Base-by-base conservation (phyloP, 2,888 invertebrate genomes). In the Lasioglossum pauxillum region DNA sequence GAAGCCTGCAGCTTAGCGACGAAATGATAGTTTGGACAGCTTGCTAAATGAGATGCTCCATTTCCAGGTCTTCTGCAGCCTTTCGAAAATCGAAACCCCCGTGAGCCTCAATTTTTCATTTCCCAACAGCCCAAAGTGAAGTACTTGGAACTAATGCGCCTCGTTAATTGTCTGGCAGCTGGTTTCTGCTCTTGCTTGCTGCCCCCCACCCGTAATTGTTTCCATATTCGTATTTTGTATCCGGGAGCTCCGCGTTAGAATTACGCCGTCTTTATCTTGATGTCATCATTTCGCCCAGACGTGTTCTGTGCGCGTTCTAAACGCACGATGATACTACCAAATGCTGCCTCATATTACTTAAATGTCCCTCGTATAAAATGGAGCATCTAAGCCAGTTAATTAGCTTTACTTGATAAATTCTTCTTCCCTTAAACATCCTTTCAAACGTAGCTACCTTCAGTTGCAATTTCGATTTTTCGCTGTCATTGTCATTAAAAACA, bases 21-120 rank as follows among this genome's bases (percentile, higher is more conserved):
- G 89, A 91, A 92, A 94, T 92, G 93, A 94, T 93, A 93, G 93
- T 93, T 93, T 91, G 89, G 93, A 93, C 93, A 92, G 93, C 89
- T 93, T 90, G 90, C 89, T 92, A 92, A 93, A 92, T 93, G 92
- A 92, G 93, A 93, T 89, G 91, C 87, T 91, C 88, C 91, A 87
- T 88, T 91, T 87, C 87, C 89, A 87, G 85, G 83, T 91, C 87
- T 83, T 78, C 84, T 85, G 82, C 88, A 86, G 87, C 78, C 89
- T 84, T 78, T 84, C 89, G 89, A 91, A 91, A 90, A 90, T 91
- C 91, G 90, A 90, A 88, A 83, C 75, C 80, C 69, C 49, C 76
- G 53, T 67, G 84, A 77, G 82, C 82, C 88, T 41, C 84, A 31
- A 89, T 90, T 89, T 89, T 89, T 89, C 88, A 82, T 87, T 87